Evolutionary conservation across 2,113 vertebrate genomes (phyloP).

Genomic region (Lagopus leucura): DNA sequence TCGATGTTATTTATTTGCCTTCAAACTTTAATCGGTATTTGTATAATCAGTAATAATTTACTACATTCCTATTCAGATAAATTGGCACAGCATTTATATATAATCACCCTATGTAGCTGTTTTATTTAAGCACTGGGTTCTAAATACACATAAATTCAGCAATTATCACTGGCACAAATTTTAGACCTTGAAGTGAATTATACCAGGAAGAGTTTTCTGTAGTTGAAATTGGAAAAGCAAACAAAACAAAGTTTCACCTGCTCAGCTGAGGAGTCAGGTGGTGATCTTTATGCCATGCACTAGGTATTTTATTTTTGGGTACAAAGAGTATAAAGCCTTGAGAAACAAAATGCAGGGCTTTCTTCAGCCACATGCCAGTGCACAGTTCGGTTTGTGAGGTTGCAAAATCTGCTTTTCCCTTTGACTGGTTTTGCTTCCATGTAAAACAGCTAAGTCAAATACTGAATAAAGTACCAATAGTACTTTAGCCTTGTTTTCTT

Average conservation of each 20-base stretch:
- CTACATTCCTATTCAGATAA: slow-evolving; percentile 58
- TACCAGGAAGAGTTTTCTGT: slow-evolving; percentile 54
- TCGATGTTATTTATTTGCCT: slow-evolving; percentile 71
- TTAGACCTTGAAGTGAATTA: slow-evolving; percentile 67
- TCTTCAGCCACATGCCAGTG: slow-evolving; percentile 19
- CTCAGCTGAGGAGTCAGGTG: slow-evolving; percentile 26
- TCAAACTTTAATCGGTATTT: slow-evolving; percentile 74
- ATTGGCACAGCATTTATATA: slow-evolving; percentile 52
- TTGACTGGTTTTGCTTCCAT: slow-evolving; percentile 54
- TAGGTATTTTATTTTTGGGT: slow-evolving; percentile 31
- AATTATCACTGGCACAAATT: slow-evolving; percentile 67
- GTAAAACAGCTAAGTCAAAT: slow-evolving; percentile 65
- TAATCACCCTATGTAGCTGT: slow-evolving; percentile 23
- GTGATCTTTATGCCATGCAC: neutral
- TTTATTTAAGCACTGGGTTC: slow-evolving; percentile 58
- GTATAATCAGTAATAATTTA: slow-evolving; percentile 70
- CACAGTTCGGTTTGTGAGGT: slow-evolving; percentile 50
- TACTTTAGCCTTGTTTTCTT: slow-evolving; percentile 39
- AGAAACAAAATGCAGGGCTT: slow-evolving; percentile 68
- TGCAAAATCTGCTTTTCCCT: slow-evolving; percentile 49
- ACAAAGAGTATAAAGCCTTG: slow-evolving; percentile 70
- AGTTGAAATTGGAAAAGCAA: slow-evolving; percentile 63
- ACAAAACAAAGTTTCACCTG: slow-evolving; percentile 30
- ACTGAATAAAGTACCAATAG: slow-evolving; percentile 51
- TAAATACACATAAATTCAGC: slow-evolving; percentile 62